A percentile compares a stretch with the other conserved stretches of the same genome.
Conservation (phyloP, 2,888 invertebrate species). For the Linhomoeus sp. region DNA sequence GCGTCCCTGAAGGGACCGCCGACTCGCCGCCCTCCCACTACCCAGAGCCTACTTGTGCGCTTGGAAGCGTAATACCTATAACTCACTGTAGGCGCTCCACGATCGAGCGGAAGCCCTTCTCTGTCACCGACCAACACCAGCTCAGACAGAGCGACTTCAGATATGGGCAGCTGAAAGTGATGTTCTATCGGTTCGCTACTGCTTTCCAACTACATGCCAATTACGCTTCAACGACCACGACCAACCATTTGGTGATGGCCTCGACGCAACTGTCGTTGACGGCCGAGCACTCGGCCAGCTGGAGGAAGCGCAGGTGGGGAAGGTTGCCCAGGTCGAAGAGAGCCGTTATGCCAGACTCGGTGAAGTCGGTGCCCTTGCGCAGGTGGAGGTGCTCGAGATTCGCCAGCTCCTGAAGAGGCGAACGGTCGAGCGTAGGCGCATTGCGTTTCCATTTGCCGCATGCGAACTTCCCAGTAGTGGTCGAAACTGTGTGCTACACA, state of each 20-base stretch:
- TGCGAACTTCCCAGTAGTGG: too few relatives aligned
- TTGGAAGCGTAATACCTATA: too few relatives aligned
- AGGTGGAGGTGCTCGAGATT: slow-evolving; percentile 2
- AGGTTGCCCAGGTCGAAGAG: not conserved
- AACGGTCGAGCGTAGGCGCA: not conserved
- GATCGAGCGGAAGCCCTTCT: not conserved
- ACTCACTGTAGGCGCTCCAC: not conserved
- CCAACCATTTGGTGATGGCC: not conserved
- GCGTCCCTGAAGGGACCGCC: not conserved
- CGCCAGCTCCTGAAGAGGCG: not conserved
- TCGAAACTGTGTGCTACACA: too few relatives aligned
- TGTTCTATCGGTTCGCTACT: too few relatives aligned
- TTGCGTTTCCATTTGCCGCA: not conserved
- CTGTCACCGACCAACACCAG: slow-evolving; percentile 5
- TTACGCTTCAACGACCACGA: too few relatives aligned
- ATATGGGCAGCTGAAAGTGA: not conserved
- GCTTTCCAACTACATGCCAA: too few relatives aligned
- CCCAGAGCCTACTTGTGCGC: too few relatives aligned
- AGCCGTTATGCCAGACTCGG: not conserved
- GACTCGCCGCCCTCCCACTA: too few relatives aligned
- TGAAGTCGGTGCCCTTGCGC: slow-evolving; percentile 1
- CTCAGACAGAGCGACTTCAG: slow-evolving; percentile 1
- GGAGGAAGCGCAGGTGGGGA: not conserved
- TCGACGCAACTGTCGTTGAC: not conserved
- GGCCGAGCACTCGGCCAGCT: slow-evolving; percentile 1